Base-by-base conservation (phyloP, 2,797 vertebrate genomes). In the Pelodytes ibericus region DNA sequence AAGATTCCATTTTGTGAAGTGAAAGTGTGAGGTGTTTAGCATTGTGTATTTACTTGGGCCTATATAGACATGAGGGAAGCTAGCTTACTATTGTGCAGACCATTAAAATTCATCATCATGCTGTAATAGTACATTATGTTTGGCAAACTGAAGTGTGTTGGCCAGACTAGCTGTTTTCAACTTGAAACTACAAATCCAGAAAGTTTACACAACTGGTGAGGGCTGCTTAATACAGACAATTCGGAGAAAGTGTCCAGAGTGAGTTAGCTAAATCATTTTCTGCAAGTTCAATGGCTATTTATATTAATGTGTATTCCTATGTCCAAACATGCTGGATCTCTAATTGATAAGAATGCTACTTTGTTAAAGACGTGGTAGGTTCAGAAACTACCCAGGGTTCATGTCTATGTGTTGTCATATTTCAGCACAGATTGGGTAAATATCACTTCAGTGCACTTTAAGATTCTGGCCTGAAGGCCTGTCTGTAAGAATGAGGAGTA, bases 51-150 rank as follows among this genome's bases (percentile, higher is more conserved):
- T 44, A 15, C 11, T 44, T 44, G 3, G 2, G 41, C 33, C 33
- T 36, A 5, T 1, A 1, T 4, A 16, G 70, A 62, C 76, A 78
- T 67, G 70, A 67, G 60, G 39, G 44, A 70, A 67, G 36, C 68
- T 72, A 36, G 60, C 44, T 68, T 67, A 78, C 62, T 78, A 72
- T 67, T 67, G 76, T 72, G 62, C 68, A 62, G 70, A 61, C 67
- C 63, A 67, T 78, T 68, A 72, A 78, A 78, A 78, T 72, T 59
- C 62, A 72, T 78, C 70, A 36, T 77, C 67, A 72, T 78, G 76
- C 76, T 78, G 75, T 72, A 78, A 78, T 66, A 67, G 76, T 60
- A 72, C 76, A 72, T 78, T 78, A 65, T 72, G 63, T 78, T 78
- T 78, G 76, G 70, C 76, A 72, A 59, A 51, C 41, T 47, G 33